Evolutionary conservation across 2,888 invertebrate genomes (phyloP), one percentile per base, ranked within the genome.

Genomic region (Mechanitis mazaeus): DNA sequence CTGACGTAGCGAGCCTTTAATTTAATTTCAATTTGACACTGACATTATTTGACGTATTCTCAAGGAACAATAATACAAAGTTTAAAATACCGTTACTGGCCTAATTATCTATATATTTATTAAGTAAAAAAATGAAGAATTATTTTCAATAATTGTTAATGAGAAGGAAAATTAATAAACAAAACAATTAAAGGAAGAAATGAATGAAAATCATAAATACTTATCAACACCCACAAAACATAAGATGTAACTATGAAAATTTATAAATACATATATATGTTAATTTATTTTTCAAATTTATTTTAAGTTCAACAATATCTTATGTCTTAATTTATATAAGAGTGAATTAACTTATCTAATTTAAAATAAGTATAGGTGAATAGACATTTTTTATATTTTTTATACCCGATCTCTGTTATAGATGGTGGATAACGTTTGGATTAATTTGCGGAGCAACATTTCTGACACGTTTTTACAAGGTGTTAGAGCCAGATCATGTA

Each of bases 401-500:
- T 20, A 20, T 20, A 20, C 20, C 20, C 20, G 3, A 42, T 3
- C 42, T 42, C 42, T 42, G 35, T 68, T 80, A 65, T 54, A 90
- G 89, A 71, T 90, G 89, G 94, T 95, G 94, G 94, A 69, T 92
- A 0, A 79, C 92, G 50, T 95, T 97, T 81, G 85, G 88, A 38
- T 69, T 91, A 45, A 86, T 97, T 63, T 88, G 94, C 68, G 75
- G 92, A 35, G 85, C 95, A 55, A 95, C 97, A 45, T 85, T 94
- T 69, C 85, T 91, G 42, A 97, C 97, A 9, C 91, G 98, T 74
- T 96, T 95, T 83, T 95, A 97, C 78, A 97, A 96, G 92, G 95
- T 98, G 50, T 92, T 95, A 33, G 95, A 96, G 78, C 98, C 98
- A 2, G 94, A 96, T 84, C 98, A 98, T 93, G 95, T 98, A 35